Evolutionary conservation across 92 coral and sea anemone genomes (phyloP).

Genomic region (Actinernus sp.): DNA sequence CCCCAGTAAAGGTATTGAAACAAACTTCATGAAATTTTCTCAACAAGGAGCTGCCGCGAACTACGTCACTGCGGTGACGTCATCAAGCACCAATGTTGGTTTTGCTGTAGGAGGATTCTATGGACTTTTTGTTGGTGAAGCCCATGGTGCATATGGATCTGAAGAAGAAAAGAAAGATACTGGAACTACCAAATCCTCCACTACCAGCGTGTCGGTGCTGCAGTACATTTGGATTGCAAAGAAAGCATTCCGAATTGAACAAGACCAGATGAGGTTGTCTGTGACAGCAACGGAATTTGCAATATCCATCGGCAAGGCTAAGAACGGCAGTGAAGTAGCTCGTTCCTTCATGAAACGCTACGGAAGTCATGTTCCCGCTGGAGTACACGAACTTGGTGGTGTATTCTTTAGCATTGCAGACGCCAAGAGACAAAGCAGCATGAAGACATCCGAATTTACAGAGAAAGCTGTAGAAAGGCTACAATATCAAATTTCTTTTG

Average conservation of each 20-base stretch:
- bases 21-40: background rate
- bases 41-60: conserved; percentile 27
- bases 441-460: conserved; percentile 7
- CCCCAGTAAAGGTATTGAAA: background rate
- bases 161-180: background rate
- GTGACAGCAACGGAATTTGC: conserved; percentile 36
- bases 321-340: conserved; percentile 9
- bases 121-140: conserved; percentile 5
- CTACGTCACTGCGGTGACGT: conserved; percentile 10
- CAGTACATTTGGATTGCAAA: conserved; percentile 31
- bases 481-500: conserved; percentile 33
- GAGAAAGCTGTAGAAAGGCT: conserved; percentile 38
- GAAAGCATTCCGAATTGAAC: conserved; percentile 33
- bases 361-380: conserved; percentile 65
- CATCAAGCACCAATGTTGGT: conserved; percentile 21
- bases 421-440: conserved; percentile 8
- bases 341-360: conserved; percentile 40
- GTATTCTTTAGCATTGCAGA: conserved; percentile 43
- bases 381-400: conserved; percentile 61
- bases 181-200: background rate
- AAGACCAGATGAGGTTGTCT: conserved; percentile 31
- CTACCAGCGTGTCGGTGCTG: conserved; percentile 27
- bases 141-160: conserved; percentile 1
- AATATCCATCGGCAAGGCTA: conserved; percentile 3
- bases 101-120: background rate